Conservation (phyloP, 2,113 vertebrate genomes). For the Bubo blakistoni region DNA sequence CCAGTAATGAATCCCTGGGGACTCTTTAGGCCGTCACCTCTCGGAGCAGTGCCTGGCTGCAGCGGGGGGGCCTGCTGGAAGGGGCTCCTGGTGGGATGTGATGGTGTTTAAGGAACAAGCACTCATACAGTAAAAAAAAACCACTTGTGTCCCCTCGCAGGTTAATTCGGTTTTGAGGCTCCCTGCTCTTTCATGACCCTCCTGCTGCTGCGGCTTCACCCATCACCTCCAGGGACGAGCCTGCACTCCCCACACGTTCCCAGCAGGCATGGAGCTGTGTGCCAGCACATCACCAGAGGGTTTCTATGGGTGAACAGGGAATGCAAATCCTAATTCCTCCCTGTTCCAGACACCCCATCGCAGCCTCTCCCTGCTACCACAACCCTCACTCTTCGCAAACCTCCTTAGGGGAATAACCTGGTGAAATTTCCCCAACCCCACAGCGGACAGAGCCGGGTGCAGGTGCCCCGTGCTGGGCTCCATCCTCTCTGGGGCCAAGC, state of each 20-base stretch:
- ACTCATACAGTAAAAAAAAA: too few relatives aligned
- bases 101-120: not conserved
- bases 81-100: not conserved
- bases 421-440: not conserved
- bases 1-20: fast-evolving
- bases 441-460: fast-evolving
- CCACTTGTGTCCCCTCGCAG: not conserved
- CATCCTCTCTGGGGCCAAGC: not conserved
- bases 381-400: not conserved
- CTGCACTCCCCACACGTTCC: fast-evolving
- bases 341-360: not conserved
- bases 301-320: not conserved
- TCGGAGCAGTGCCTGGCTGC: not conserved
- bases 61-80: fast-evolving
- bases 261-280: fast-evolving
- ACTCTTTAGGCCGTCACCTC: not conserved
- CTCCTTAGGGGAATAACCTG: not conserved
- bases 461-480: not conserved
- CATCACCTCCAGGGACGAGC: not conserved
- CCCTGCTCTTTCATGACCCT: not conserved
- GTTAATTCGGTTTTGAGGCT: fast-evolving
- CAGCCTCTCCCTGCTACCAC: not conserved
- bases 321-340: fast-evolving
- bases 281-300: fast-evolving
- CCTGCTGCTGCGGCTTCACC: not conserved